phyloP scores from a whole-genome alignment of 2,797 vertebrate species.

The Acanthornis magna region DNA sequence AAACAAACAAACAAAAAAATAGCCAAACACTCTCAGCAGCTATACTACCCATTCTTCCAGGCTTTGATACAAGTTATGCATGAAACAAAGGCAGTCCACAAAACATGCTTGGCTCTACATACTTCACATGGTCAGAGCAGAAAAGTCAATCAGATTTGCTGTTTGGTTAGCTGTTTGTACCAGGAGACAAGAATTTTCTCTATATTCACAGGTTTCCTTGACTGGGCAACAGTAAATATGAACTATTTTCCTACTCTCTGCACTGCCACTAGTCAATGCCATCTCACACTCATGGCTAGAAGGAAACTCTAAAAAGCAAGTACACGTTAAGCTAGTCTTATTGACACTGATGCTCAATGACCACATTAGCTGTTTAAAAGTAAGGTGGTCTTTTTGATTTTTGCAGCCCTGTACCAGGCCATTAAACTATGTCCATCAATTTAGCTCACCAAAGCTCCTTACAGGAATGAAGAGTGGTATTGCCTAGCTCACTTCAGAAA shows the following conservation, averaged over 20 bases:
- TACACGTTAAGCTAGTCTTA: background rate
- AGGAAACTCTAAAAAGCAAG: background rate
- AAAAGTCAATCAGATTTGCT: background rate
- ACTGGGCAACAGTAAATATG: background rate
- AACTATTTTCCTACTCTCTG: background rate
- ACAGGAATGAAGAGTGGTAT: background rate
- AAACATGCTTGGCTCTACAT: background rate
- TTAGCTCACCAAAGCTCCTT: background rate
- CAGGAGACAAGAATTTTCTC: background rate
- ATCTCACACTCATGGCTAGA: background rate
- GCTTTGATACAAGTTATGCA: background rate
- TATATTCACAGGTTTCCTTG: background rate
- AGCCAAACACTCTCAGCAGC: background rate
- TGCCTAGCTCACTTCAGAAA: background rate
- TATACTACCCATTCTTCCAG: background rate
- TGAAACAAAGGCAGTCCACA: background rate
- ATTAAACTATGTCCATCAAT: background rate
- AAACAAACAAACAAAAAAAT: background rate
- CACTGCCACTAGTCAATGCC: background rate
- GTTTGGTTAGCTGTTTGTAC: background rate
- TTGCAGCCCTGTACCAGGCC: background rate
- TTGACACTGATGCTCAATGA: background rate
- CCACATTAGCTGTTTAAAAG: background rate
- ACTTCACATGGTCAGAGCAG: background rate
- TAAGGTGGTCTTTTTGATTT: background rate